These are phyloP conservation scores for Cantharis rufa DNA, from an alignment of 2,888 invertebrate genomes.

Conservation along the genomic window DNA sequence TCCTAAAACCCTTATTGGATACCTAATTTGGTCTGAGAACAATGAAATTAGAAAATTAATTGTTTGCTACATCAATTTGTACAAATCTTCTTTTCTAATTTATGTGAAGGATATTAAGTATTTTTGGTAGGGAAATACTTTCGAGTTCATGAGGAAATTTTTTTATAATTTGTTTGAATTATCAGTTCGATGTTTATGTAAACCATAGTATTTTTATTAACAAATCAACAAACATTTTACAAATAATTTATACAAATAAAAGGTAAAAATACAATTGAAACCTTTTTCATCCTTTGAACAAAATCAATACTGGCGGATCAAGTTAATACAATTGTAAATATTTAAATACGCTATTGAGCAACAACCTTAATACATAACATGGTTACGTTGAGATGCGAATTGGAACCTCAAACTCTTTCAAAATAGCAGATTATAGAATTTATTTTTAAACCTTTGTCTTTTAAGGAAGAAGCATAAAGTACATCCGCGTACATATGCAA, in stretches of 20 bases:
- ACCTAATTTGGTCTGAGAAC: too few relatives aligned
- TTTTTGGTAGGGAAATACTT: too few relatives aligned
- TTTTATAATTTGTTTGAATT: too few relatives aligned
- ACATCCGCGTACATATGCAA: too few relatives aligned
- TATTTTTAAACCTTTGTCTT: too few relatives aligned
- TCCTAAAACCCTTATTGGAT: too few relatives aligned
- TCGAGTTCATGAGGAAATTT: background rate
- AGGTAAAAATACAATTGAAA: background rate
- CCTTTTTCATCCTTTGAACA: background rate
- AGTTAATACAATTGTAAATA: background rate
- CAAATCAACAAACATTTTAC: background rate
- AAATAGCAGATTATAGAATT: too few relatives aligned
- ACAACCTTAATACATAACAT: background rate
- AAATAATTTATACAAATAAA: background rate
- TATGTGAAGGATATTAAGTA: too few relatives aligned
- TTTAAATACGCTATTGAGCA: background rate
- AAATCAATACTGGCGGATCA: background rate
- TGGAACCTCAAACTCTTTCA: background rate
- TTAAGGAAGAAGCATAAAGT: too few relatives aligned
- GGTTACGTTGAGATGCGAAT: background rate
- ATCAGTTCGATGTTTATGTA: background rate
- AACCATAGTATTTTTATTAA: background rate
- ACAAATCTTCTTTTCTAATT: too few relatives aligned
- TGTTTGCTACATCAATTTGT: too few relatives aligned
- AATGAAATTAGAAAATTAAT: too few relatives aligned